Evolutionary conservation across 1,140 invertebrate genomes (phyloP), one percentile per base, ranked within the genome.

Genomic region (Heliothis virescens): DNA sequence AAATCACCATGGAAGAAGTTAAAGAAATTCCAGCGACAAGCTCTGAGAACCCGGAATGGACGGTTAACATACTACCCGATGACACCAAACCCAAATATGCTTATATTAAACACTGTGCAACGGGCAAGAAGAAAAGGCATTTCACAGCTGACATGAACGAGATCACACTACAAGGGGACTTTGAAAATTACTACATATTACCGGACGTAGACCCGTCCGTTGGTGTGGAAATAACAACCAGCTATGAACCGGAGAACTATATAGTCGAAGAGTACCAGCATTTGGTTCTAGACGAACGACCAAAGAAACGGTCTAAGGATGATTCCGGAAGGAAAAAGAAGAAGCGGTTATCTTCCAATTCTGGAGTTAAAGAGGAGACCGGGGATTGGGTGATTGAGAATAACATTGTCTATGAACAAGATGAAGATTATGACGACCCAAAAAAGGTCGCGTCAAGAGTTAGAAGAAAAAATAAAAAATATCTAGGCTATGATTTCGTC

Each of bases 401-500:
- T 26, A 88, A 79, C 21, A 81, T 85, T 16, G 86, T 84, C 0
- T 93, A 89, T 75, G 91, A 93, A 0, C 89, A 91, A 10, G 88
- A 90, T 34, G 92, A 93, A 3, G 92, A 93, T 13, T 92, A 88
- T 62, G 92, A 93, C 29, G 92, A 94, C 10, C 75, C 75, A 1
- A 91, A 89, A 16, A 93, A 94, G 52, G 88, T 88, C 0, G 79
- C 83, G 0, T 87, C 89, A 0, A 69, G 93, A 21, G 93, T 93
- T 1, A 83, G 93, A 67, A 86, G 93, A 80, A 94, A 93, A 93
- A 94, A 94, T 91, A 94, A 94, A 76, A 94, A 94, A 82, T 94
- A 94, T 78, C 62, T 94, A 3, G 93, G 92, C 0, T 93, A 92
- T 50, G 91, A 94, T 69, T 93, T 93, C 83, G 92, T 93, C 5